Percentiles rank a stretch among this genome's conserved stretches.
phyloP scores from a whole-genome alignment of 1,140 invertebrate genomes.

The Aplysia californica region DNA sequence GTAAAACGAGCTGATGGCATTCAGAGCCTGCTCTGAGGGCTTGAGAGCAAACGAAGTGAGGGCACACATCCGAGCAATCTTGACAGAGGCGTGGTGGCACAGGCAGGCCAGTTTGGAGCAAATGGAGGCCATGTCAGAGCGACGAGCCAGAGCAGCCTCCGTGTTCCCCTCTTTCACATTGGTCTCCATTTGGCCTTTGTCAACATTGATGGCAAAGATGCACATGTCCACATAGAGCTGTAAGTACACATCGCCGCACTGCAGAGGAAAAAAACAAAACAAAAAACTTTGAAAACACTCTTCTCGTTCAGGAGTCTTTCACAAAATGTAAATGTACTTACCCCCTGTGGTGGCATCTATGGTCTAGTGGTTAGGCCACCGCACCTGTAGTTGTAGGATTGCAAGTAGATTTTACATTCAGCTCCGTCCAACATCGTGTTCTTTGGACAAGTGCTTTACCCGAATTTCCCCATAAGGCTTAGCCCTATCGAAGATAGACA shows the following conservation, averaged over 20 bases:
- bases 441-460: too few species aligned
- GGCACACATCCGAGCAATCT: constrained; percentile 41
- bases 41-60: constrained; percentile 54
- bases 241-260: constrained; percentile 50
- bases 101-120: constrained; percentile 48
- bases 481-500: too few species aligned
- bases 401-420: too few species aligned
- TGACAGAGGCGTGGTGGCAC: constrained; percentile 39
- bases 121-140: constrained; percentile 45
- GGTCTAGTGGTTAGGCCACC: too few species aligned
- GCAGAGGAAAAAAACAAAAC: constrained; percentile 35
- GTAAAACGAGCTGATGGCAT: constrained; percentile 29
- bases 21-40: constrained; percentile 39
- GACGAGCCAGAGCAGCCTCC: constrained; percentile 39
- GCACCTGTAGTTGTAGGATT: too few species aligned
- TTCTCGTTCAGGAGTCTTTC: too few species aligned
- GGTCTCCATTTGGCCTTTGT: constrained; percentile 51
- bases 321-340: too few species aligned
- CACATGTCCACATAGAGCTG: constrained; percentile 55
- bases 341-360: too few species aligned
- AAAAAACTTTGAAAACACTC: neutral
- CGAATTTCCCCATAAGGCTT: too few species aligned
- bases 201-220: constrained; percentile 55
- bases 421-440: too few species aligned
- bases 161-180: constrained; percentile 42